Base-by-base conservation (phyloP, 2,888 invertebrate species). In the Agriotes lineatus region DNA sequence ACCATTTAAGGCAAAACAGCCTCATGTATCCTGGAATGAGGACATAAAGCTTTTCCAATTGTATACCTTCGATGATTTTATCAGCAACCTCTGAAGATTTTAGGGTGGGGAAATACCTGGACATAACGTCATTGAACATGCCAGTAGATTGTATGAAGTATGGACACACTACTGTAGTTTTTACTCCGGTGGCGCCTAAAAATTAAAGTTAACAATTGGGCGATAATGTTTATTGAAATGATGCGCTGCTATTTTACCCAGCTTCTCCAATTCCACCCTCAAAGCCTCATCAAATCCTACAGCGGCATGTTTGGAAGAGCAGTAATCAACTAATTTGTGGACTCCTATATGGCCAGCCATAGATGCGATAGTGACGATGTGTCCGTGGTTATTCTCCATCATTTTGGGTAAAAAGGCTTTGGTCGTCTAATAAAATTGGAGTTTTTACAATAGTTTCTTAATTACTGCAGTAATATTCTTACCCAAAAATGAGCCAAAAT, bases 401-500 rank as follows among this genome's bases (percentile, higher is more conserved):
- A 96, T 96, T 39, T 88, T 87, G 37, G 96, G 97, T 70, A 97
- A 86, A 85, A 97, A 97, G 6, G 96, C 94, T 86, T 96, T 96
- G 37, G 93, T 91, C 9, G 96, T 96, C 97, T 97, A 87, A 22
- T 87, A 86, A 22, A 35, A 33, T n/a, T n/a, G n/a, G n/a, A n/a
- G n/a, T n/a, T n/a, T n/a, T n/a, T n/a, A n/a, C n/a, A n/a, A n/a
- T n/a, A n/a, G n/a, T n/a, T n/a, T n/a, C n/a, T n/a, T n/a, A n/a
- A n/a, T n/a, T n/a, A n/a, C n/a, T n/a, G n/a, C n/a, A n/a, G n/a
- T n/a, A n/a, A n/a, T n/a, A n/a, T n/a, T 82, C 90, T 87, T 87
- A 96, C 96, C 95, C 96, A 97, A 85, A 97, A 96, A 82, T 96
- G 95, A 57, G 96, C 92, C 81, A 96, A 86, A 25, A 94, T 88